Base-by-base conservation (phyloP, 2,113 vertebrate species). In the zebrafish (Danio rerio) region DNA sequence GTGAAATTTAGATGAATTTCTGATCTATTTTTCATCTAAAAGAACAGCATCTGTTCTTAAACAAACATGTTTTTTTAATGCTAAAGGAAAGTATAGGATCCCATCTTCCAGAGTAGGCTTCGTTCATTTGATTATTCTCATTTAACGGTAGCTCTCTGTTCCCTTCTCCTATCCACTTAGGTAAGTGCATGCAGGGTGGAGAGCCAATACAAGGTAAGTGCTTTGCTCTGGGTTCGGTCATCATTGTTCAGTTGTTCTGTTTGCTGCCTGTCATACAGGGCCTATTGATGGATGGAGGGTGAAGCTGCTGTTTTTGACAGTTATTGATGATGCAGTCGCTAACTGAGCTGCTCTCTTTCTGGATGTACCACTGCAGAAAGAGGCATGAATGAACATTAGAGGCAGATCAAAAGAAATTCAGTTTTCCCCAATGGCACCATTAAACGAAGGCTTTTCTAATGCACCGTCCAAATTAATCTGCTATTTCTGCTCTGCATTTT, bases 41-140 rank as follows among this genome's bases (percentile, higher is more conserved):
- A 66, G 11, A 4, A 5, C 6, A 63, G 11, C 11, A 40, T 9
- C 10, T 20, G 45, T 61, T 58, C 31, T 31, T 3, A 31, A 21
- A 75, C 53, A 31, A 78, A 49, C 45, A 16, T 15, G 5, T n/a
- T n/a, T n/a, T 43, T 31, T 49, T 50, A 52, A 16, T 43, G 6
- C n/a, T 31, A 45, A 15, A 5, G 40, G 53, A 47, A 59, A 47
- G 53, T 47, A 68, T 55, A 55, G 53, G 1, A 52, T 63, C 47
- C 43, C 10, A 81, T 81, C 40, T 73, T 61, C 80, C 62, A 43
- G 47, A 16, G 45, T 82, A 85, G 81, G 75, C 42, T 73, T 58
- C 73, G 84, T 87, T 84, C 85, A 89, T 90, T 88, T 85, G 84
- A 52, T 87, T 55, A 68, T 80, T 80, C 47, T 45, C 40, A 75